Base-by-base conservation (phyloP, 2,113 vertebrate genomes). In the Prochilodus magdalenae region DNA sequence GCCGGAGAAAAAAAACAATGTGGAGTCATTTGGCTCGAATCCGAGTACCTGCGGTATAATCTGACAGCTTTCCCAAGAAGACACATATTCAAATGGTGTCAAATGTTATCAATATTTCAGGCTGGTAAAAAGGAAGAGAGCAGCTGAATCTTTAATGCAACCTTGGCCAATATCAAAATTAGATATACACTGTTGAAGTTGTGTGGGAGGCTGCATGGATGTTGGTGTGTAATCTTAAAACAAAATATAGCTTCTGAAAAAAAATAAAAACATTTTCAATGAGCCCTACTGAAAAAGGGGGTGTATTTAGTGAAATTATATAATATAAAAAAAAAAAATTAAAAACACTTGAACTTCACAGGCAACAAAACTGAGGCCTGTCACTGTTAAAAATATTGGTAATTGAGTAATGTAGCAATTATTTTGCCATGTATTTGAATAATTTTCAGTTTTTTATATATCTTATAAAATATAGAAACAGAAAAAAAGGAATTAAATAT, bases 161-260 rank as follows among this genome's bases (percentile, higher is more conserved):
- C 69, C 75, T 78, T 79, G 69, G 36, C 47, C 27, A 47, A 40
- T 33, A 78, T 33, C 77, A 47, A 40, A 29, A 73, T 33, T 71
- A 74, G 12, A 18, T 4, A 36, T 33, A 8, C 40, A 13, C 40
- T 44, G 40, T 44, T 44, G 29, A 12, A 65, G 29, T 65, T 33
- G 82, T 51, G 44, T 69, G 78, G 69, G 62, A 44, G 62, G 51
- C 71, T 81, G 84, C 53, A 74, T 87, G 76, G 82, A 74, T 86
- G 51, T 87, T 11, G 8, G 8, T 44, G 76, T 79, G 59, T 53
- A 22, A 22, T 57, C 53, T 57, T 57, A 20, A 57, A 57, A 57
- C 7, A 16, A 1, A 33, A 33, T 66, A 40, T 3, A 67, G 30
- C 65, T 40, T 0, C 6, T 4, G 40, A 33, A 67, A 8, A 55